phyloP scores from a whole-genome alignment of 2,113 vertebrate species.

The Poeciliopsis turrubarensis region DNA sequence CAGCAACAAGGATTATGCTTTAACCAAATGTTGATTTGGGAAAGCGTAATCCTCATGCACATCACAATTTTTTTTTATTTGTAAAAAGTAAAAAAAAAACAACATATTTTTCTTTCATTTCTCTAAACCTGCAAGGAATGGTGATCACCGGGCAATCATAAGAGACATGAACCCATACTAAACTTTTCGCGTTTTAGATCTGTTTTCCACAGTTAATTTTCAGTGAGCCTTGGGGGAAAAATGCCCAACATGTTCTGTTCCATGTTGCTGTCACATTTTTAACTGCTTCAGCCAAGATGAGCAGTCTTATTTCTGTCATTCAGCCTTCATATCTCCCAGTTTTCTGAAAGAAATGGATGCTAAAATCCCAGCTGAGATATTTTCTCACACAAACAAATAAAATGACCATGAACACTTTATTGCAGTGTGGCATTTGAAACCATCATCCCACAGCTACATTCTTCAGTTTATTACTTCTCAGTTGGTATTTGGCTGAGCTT shows the following conservation, averaged over 20 bases:
- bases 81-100: no score
- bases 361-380: not conserved
- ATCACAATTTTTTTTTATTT: no score
- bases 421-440: not conserved
- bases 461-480: slow-evolving; percentile 3
- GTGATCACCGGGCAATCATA: no score
- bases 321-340: not conserved
- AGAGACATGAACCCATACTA: no score
- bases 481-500: not conserved
- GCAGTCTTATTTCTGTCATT: not conserved
- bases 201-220: not conserved
- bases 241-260: not conserved
- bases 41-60: no score
- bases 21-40: no score
- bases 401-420: slow-evolving; percentile 5
- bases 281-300: not conserved
- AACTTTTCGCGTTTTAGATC: no score
- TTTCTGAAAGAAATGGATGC: not conserved
- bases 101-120: no score
- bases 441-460: not conserved
- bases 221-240: not conserved
- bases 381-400: not conserved
- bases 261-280: not conserved
- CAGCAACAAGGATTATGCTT: no score
- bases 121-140: no score